phyloP scores from a whole-genome alignment of 2,888 invertebrate species.

The Cataglyphis altisquamis region DNA sequence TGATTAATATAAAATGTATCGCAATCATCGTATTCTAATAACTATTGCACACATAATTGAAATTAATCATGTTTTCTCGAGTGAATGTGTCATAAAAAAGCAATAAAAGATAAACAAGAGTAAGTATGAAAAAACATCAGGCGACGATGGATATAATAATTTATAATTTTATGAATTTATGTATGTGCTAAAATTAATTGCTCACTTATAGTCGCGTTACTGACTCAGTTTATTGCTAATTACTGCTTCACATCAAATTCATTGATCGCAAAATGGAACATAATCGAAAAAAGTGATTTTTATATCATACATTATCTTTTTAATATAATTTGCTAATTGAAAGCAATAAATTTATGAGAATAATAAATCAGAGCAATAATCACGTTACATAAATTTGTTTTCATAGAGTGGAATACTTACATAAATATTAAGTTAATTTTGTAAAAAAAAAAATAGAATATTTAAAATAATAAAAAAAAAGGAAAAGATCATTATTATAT shows the following conservation, averaged over 20 bases:
- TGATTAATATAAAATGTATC: neutral
- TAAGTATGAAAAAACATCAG: neutral
- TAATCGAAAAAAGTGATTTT: neutral
- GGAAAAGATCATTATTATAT: constrained; percentile 41
- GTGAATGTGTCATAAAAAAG: neutral
- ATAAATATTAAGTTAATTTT: neutral
- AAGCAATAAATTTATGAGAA: too few relatives aligned
- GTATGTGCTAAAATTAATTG: neutral
- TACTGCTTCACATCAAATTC: neutral
- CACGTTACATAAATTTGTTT: neutral
- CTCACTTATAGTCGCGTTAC: neutral
- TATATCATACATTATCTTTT: too few relatives aligned
- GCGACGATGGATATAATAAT: neutral
- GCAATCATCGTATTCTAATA: neutral
- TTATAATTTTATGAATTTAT: neutral
- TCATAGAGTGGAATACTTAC: neutral
- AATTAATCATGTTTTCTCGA: neutral
- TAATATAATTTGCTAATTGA: too few relatives aligned
- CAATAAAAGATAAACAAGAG: neutral
- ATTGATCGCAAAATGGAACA: neutral
- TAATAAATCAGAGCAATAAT: neutral
- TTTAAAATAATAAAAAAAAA: constrained; percentile 32
- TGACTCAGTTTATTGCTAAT: neutral
- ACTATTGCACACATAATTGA: neutral
- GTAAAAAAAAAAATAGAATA: neutral